phyloP scores from a whole-genome alignment of 2,113 vertebrate species.

The Empidonax traillii region DNA sequence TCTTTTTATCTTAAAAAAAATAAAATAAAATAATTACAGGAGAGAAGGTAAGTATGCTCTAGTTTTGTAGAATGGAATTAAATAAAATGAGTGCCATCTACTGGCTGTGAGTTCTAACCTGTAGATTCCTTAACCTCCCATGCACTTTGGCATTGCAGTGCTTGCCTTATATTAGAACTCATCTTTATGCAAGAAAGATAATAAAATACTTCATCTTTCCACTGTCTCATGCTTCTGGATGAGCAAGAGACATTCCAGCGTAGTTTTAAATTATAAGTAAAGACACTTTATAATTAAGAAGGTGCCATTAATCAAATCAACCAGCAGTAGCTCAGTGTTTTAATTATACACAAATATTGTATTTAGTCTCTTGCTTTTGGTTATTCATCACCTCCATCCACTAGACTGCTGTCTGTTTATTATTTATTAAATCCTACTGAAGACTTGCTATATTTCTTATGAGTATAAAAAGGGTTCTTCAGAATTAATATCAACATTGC shows the following conservation, averaged over 20 bases:
- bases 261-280: slow-evolving; percentile 66
- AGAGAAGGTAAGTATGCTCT: neutral
- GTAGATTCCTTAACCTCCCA: neutral
- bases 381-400: slow-evolving; percentile 65
- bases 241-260: slow-evolving; percentile 15
- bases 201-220: slow-evolving; percentile 47
- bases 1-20: neutral
- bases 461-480: slow-evolving; percentile 50
- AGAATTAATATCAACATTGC: slow-evolving; percentile 55
- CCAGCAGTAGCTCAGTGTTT: slow-evolving; percentile 48
- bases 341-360: slow-evolving; percentile 70
- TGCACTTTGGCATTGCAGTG: slow-evolving; percentile 3
- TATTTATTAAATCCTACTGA: slow-evolving; percentile 63
- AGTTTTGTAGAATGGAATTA: neutral
- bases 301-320: slow-evolving; percentile 66
- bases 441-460: slow-evolving; percentile 60
- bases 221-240: slow-evolving; percentile 42
- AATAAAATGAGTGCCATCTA: slow-evolving; percentile 68
- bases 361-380: slow-evolving; percentile 55
- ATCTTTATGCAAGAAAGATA: slow-evolving; percentile 60
- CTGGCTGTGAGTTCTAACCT: slow-evolving; percentile 36
- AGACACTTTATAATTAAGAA: slow-evolving; percentile 67
- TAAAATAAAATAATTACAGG: neutral
- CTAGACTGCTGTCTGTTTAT: slow-evolving; percentile 62
- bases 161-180: slow-evolving; percentile 13